These are phyloP conservation scores for Morelia viridis DNA, from an alignment of 2,797 vertebrate species.

Conservation along the genomic window DNA sequence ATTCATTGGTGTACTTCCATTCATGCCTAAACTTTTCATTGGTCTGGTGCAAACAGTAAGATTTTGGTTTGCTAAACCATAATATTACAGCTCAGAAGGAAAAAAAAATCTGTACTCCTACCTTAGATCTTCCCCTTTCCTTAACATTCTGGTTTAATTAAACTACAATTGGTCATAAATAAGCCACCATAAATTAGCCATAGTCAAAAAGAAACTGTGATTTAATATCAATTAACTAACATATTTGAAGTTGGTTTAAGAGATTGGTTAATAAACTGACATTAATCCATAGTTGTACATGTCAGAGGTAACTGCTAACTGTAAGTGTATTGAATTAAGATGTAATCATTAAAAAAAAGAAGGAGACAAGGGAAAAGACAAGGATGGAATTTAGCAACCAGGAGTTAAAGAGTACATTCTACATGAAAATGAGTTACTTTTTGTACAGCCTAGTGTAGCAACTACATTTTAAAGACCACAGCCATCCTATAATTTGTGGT, in stretches of 20 bases:
- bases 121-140: not conserved
- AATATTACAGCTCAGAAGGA: not conserved
- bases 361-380: not conserved
- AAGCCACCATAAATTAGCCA: not conserved
- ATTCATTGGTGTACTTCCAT: not conserved
- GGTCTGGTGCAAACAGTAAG: not conserved
- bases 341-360: not conserved
- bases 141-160: not conserved
- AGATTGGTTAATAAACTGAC: not conserved
- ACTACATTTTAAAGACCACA: not conserved
- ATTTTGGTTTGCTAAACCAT: not conserved
- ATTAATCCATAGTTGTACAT: not conserved
- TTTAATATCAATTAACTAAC: not conserved
- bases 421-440: not conserved
- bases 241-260: not conserved
- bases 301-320: not conserved
- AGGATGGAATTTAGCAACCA: not conserved
- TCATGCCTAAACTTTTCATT: not conserved
- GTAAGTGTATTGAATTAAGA: not conserved
- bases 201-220: not conserved
- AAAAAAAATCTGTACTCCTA: not conserved
- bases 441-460: not conserved
- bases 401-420: not conserved
- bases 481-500: not conserved
- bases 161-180: not conserved